These are phyloP conservation scores for Pterophyllum scalare DNA, from an alignment of 2,113 vertebrate genomes.

Conservation along the genomic window DNA sequence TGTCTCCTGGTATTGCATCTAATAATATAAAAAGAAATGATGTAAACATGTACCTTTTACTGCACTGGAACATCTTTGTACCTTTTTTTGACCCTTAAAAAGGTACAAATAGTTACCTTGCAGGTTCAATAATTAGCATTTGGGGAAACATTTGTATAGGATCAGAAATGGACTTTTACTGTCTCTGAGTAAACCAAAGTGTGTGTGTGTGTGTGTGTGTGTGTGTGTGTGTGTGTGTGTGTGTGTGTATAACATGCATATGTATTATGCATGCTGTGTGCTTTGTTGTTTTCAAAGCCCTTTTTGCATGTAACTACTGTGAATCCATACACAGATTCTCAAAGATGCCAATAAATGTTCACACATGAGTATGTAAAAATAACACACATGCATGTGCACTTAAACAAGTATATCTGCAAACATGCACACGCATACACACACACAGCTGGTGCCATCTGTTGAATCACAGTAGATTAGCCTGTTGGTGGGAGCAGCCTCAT, in stretches of 20 bases:
- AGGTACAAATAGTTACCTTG: too few species aligned
- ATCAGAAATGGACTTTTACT: too few species aligned
- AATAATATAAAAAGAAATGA: too few species aligned
- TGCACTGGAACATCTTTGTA: not conserved
- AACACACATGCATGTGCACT: not conserved
- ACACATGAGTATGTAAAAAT: not conserved
- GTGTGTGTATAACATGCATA: too few species aligned
- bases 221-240: too few species aligned
- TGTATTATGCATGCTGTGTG: accelerated
- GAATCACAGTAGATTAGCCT: conserved; percentile 49
- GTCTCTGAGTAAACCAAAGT: too few species aligned
- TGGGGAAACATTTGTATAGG: too few species aligned
- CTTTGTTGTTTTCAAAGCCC: not conserved
- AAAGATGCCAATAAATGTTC: not conserved
- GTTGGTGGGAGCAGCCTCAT: conserved; percentile 40
- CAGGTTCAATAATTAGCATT: too few species aligned
- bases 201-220: too few species aligned
- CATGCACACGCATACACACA: not conserved
- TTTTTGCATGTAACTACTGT: accelerated
- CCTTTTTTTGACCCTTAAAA: too few species aligned
- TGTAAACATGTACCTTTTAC: not conserved
- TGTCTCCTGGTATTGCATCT: not conserved
- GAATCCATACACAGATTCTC: not conserved
- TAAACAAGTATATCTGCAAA: not conserved
- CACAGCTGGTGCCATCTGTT: conserved; percentile 49